Conservation (phyloP, 2,888 invertebrate species). For the Leucoma salicis region DNA sequence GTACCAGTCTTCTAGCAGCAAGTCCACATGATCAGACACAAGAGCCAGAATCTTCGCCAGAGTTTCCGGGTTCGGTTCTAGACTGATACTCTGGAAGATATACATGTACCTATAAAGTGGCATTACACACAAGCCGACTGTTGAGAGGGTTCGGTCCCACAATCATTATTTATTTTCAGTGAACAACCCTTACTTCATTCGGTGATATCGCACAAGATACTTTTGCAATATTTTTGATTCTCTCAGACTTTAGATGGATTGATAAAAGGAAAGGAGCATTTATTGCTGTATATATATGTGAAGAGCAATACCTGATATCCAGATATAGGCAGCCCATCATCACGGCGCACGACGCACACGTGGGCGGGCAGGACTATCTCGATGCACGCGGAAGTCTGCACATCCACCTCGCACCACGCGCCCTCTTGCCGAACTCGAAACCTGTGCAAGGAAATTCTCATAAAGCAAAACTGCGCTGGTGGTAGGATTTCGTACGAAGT, state of each 20-base stretch:
- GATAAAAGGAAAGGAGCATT: too few species aligned
- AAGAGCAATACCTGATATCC: conserved; percentile 72
- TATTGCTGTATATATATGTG: too few species aligned
- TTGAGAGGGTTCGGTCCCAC: too few species aligned
- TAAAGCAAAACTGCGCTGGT: too few species aligned
- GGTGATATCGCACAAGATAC: too few species aligned
- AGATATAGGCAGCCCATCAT: conserved; percentile 72
- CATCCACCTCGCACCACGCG: conserved; percentile 91
- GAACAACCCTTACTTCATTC: too few species aligned
- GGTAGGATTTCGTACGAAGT: too few species aligned
- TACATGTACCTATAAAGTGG: too few species aligned
- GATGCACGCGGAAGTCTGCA: conserved; percentile 89
- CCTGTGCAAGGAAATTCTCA: conserved; percentile 48
- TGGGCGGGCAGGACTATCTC: conserved; percentile 91
- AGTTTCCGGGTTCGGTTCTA: conserved; percentile 90
- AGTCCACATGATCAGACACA: conserved; percentile 97
- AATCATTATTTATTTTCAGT: too few species aligned
- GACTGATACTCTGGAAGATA: conserved; percentile 80
- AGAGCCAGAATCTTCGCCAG: conserved; percentile 92
- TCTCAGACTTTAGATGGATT: too few species aligned
- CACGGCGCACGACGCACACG: conserved; percentile 59
- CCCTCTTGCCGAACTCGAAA: conserved; percentile 92
- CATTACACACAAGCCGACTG: too few species aligned
- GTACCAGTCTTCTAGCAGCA: conserved; percentile 98
- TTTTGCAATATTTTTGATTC: too few species aligned